Evolutionary conservation across 2,888 invertebrate species (phyloP).

Genomic region (Tortrix viridana): DNA sequence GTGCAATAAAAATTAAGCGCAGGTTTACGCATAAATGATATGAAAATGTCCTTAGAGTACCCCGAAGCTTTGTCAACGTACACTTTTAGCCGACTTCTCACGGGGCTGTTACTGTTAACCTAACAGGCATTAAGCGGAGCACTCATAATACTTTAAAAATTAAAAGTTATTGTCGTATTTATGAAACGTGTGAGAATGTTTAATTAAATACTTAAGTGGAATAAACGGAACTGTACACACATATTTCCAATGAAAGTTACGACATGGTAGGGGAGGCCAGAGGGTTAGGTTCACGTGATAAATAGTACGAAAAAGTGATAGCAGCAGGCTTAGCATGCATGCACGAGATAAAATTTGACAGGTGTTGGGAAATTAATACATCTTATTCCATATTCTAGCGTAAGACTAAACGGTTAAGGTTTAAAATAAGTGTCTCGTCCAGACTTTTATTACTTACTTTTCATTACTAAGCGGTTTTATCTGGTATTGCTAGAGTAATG

Average conservation of each 20-base stretch:
- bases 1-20: not conserved
- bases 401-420: no score
- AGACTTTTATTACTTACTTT: no score
- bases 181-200: conserved; percentile 81
- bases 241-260: conserved; percentile 68
- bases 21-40: not conserved
- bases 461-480: no score
- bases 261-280: no score
- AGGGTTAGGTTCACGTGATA: no score
- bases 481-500: no score
- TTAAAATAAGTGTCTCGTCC: no score
- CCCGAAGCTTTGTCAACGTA: conserved; percentile 50
- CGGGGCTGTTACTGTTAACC: conserved; percentile 77
- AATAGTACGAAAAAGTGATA: no score
- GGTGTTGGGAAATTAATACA: no score
- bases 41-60: conserved; percentile 17
- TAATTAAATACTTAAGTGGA: conserved; percentile 76
- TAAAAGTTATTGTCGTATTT: conserved; percentile 77
- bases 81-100: conserved; percentile 78
- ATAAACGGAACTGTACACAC: conserved; percentile 69
- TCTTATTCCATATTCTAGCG: no score
- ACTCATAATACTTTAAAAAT: conserved; percentile 80
- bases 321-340: no score
- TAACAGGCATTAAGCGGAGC: conserved; percentile 78
- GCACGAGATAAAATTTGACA: no score